Evolutionary conservation across 2,888 invertebrate species (phyloP).

Genomic region (Bedellia somnulentella): DNA sequence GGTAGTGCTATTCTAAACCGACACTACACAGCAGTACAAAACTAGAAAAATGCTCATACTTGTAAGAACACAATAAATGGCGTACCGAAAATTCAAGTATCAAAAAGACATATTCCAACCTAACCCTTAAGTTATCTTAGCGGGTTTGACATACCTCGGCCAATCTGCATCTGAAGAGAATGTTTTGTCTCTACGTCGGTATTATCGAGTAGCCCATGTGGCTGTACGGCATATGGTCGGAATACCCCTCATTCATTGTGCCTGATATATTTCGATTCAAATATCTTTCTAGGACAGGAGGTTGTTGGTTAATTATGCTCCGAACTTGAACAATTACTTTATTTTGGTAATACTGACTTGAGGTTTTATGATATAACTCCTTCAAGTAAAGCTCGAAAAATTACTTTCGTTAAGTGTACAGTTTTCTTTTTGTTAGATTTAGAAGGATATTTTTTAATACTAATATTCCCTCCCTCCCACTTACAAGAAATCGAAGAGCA

Average conservation of each 20-base stretch:
- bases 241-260: constrained; percentile 46
- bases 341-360: neutral
- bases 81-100: constrained; percentile 17
- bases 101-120: constrained; percentile 16
- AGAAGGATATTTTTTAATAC: no score
- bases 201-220: constrained; percentile 26
- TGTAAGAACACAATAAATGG: neutral
- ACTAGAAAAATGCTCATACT: no score
- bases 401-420: no score
- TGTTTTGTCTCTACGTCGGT: constrained; percentile 45
- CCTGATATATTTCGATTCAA: constrained; percentile 52
- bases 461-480: no score
- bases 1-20: no score
- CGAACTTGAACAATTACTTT: neutral
- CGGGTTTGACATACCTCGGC: constrained; percentile 26
- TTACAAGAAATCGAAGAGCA: no score
- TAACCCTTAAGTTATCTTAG: constrained; percentile 9
- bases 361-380: neutral
- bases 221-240: constrained; percentile 33
- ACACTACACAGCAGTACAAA: no score
- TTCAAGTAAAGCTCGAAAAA: no score
- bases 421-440: no score
- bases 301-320: constrained; percentile 11
- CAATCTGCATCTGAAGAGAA: constrained; percentile 46
- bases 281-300: constrained; percentile 37